Base-by-base conservation (phyloP, 2,113 vertebrate genomes). In the Falcunculus frontatus region DNA sequence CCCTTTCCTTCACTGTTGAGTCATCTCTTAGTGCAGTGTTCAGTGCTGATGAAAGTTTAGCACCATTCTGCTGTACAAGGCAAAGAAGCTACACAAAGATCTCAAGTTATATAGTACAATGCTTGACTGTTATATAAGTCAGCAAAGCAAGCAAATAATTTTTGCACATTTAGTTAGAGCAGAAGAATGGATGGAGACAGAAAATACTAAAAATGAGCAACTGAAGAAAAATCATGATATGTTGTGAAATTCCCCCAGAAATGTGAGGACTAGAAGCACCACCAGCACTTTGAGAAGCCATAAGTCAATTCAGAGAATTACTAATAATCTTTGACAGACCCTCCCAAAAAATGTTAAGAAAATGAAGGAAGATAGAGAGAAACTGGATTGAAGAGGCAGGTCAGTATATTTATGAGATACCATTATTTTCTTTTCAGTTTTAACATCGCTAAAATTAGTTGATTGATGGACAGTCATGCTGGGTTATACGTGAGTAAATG, bases 401-500 rank as follows among this genome's bases (percentile, higher is more conserved):
- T 74, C 9, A 19, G 83, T 53, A 47, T 92, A 91, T 91, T 95
- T 23, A 95, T 64, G 41, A 91, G 76, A 92, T 95, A 95, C 42
- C 42, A 70, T 74, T 89, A 30, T 96, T 96, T 97, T 96, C 73
- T 93, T 70, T 95, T 95, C 50, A 84, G 52, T 96, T 96, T 96
- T 94, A 95, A 90, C 94, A 69, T 94, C 13, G 89, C 96, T 96
- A 96, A 96, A 96, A 96, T 97, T 96, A 97, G 93, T 93, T 96
- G 95, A 96, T 94, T 97, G 96, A 97, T 92, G 80, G 95, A 96
- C 89, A 93, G 90, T 92, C 95, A 96, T 93, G 96, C 93, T 95
- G 95, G 62, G 83, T 96, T 95, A 90, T 96, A 97, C 85, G 95
- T 96, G 95, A 96, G 90, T 96, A 95, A 94, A 97, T 97, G 95